phyloP scores from a whole-genome alignment of 2,888 invertebrate species.

The Villa cingulata region DNA sequence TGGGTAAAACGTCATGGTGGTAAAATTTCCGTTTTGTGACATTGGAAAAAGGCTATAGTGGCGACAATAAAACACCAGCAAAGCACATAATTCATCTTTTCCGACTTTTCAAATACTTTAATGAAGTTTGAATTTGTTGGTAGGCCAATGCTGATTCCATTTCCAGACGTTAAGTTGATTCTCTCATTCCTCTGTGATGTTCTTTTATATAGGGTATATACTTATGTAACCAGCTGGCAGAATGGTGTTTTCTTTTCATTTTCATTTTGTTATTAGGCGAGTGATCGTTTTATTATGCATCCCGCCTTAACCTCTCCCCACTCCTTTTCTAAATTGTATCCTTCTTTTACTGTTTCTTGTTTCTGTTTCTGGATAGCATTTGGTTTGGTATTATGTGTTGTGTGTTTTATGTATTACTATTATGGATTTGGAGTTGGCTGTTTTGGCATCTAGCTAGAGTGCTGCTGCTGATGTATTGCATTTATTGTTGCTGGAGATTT shows the following conservation, averaged over 20 bases:
- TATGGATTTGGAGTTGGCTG: too few species aligned
- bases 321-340: too few species aligned
- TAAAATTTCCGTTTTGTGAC: not conserved
- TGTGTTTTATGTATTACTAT: too few species aligned
- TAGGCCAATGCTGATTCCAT: not conserved
- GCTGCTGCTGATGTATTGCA: not conserved
- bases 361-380: not conserved
- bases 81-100: not conserved
- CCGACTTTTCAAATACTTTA: not conserved
- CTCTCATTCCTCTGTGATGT: conserved; percentile 8
- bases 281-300: conserved; percentile 8
- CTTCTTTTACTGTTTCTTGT: too few species aligned
- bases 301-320: conserved; percentile 5
- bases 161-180: not conserved
- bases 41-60: not conserved
- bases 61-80: not conserved
- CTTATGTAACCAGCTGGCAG: not conserved
- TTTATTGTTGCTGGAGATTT: not conserved
- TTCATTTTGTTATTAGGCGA: not conserved
- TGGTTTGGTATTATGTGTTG: not conserved
- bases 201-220: conserved; percentile 3
- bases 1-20: too few species aligned
- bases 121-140: not conserved
- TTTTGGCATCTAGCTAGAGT: too few species aligned
- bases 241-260: not conserved